These are phyloP conservation scores for Drosophila quinaria DNA, from an alignment of 2,888 invertebrate genomes.

Conservation along the genomic window DNA sequence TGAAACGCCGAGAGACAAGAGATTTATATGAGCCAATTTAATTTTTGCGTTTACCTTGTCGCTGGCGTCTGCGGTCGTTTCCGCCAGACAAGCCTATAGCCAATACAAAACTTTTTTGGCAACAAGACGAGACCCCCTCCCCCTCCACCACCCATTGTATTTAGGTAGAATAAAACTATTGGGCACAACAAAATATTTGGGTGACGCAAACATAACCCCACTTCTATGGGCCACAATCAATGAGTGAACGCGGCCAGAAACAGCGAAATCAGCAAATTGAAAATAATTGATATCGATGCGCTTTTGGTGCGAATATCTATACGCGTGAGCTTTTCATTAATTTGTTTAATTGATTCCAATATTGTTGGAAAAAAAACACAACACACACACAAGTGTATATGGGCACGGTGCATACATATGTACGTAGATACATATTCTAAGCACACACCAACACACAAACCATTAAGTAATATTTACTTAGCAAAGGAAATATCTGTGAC, in stretches of 20 bases:
- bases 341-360: slow-evolving; percentile 74
- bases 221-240: slow-evolving; percentile 57
- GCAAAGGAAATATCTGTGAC: slow-evolving; percentile 35
- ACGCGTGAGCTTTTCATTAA: slow-evolving; percentile 52
- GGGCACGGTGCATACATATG: slow-evolving; percentile 37
- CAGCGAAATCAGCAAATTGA: slow-evolving; percentile 67
- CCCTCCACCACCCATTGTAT: neutral
- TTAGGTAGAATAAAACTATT: slow-evolving; percentile 41
- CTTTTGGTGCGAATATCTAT: slow-evolving; percentile 48
- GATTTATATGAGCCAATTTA: slow-evolving; percentile 55
- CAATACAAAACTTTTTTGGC: slow-evolving; percentile 46
- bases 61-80: slow-evolving; percentile 49
- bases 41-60: slow-evolving; percentile 58
- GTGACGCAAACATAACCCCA: slow-evolving; percentile 80
- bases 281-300: slow-evolving; percentile 71
- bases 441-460: slow-evolving; percentile 71
- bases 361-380: slow-evolving; percentile 50
- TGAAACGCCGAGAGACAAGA: slow-evolving; percentile 32
- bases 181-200: slow-evolving; percentile 68
- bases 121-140: slow-evolving; percentile 18
- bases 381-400: slow-evolving; percentile 30
- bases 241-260: slow-evolving; percentile 32
- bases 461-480: slow-evolving; percentile 78
- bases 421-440: slow-evolving; percentile 73
- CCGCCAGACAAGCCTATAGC: slow-evolving; percentile 46